phyloP scores from a whole-genome alignment of 2,113 vertebrate genomes.

The Hydropotes inermis region DNA sequence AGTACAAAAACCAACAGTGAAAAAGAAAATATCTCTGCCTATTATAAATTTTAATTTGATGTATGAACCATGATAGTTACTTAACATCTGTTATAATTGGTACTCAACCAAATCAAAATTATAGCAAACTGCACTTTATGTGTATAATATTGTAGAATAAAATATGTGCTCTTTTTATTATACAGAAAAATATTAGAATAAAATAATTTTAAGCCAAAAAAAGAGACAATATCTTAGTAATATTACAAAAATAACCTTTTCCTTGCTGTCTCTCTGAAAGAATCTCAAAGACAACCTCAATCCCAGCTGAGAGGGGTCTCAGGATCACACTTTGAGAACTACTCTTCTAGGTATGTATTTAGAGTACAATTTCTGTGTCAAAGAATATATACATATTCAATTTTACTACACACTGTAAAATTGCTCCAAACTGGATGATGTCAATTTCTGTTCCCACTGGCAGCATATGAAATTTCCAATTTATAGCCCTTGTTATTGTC shows the following conservation, averaged over 20 bases:
- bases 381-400: neutral
- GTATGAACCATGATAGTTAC: neutral
- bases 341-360: neutral
- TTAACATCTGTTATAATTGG: neutral
- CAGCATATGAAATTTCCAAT: neutral
- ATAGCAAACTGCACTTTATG: neutral
- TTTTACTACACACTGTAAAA: neutral
- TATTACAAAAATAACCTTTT: neutral
- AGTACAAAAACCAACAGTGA: neutral
- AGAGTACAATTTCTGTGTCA: neutral
- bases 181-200: neutral
- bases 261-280: neutral
- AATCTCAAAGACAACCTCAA: neutral
- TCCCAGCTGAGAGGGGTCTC: neutral
- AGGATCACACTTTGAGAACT: neutral
- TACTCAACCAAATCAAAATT: neutral
- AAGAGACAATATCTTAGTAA: neutral
- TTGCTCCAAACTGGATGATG: neutral
- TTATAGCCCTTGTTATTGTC: neutral
- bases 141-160: neutral
- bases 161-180: neutral
- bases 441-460: neutral
- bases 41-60: neutral
- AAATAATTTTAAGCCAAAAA: neutral
- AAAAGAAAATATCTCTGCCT: neutral